Base-by-base conservation (phyloP, 1,140 invertebrate genomes). In the Trinorchestia longiramus region DNA sequence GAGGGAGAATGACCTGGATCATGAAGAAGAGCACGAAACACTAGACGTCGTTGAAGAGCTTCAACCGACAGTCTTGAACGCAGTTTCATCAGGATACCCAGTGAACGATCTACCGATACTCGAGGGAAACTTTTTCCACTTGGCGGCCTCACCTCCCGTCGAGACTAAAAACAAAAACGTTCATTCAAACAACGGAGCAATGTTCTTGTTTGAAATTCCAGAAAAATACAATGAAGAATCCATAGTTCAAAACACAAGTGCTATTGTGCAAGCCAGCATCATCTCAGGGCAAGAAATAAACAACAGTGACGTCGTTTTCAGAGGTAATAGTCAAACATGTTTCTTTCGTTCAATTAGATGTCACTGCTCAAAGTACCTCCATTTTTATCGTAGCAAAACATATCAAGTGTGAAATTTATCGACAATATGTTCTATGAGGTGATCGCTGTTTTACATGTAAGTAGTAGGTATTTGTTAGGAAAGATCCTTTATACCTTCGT, bases 41-140 rank as follows among this genome's bases (percentile, higher is more conserved):
- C 15, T 90, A 41, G 43, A 90, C 88, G 43, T 90, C 88, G 88
- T 90, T 41, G 88, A 90, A 90, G 88, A 90, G 88, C 88, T 90
- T 90, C 88, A 43, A 43, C 88, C 88, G 11, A 42, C 43, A 41
- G 41, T 42, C 11, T 42, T 43, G n/a, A 42, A 15, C 3, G 36
- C n/a, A 41, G 88, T 42, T 43, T 41, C 11, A 4, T 90, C 88
- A 90, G 43, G 43, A 19, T 90, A 90, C 41, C 43, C 88, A 15
- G 88, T 90, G 41, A 42, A 41, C 11, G 88, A 90, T 43, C 41
- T 90, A 42, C 88, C 88, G 15, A 90, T 90, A 19, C 43, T 90
- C 3, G 88, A 90, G 28, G 88, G 88, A 42, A 90, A 90, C 41
- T 90, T 90, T 36, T 90, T 90, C 41, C 88, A 90, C 4, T 43